A percentile compares a stretch with the other conserved stretches of the same genome.
Conservation (phyloP, 2,888 invertebrate species). For the Bugula neritina region DNA sequence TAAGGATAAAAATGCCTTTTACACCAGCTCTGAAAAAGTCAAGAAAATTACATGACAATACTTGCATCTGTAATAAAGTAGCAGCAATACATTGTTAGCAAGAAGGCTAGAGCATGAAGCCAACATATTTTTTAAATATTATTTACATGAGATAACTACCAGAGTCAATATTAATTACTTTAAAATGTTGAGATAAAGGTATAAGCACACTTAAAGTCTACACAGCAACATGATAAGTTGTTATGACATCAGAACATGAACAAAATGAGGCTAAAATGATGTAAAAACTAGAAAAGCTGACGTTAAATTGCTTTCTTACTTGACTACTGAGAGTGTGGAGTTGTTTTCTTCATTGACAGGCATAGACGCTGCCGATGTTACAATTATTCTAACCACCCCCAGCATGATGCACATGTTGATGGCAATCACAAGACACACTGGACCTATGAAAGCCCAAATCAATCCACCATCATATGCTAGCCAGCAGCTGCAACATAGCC, state of each 20-base stretch:
- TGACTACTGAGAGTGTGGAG: neutral
- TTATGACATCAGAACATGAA: too few species aligned
- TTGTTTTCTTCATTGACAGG: neutral
- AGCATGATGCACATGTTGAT: slow-evolving; percentile 16
- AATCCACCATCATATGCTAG: slow-evolving; percentile 19
- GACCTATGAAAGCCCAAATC: slow-evolving; percentile 26
- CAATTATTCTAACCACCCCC: slow-evolving; percentile 33
- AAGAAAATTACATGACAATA: too few species aligned
- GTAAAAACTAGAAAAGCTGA: too few species aligned
- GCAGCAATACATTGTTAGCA: neutral
- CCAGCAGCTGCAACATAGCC: slow-evolving; percentile 17
- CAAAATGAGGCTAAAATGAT: too few species aligned
- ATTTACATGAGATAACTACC: neutral
- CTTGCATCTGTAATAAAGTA: too few species aligned
- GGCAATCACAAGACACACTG: slow-evolving; percentile 17
- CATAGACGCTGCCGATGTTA: slow-evolving; percentile 32
- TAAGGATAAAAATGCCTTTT: slow-evolving; percentile 36
- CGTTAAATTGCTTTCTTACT: too few species aligned
- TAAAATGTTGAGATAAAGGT: neutral
- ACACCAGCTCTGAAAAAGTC: slow-evolving; percentile 35
- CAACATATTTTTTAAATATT: neutral
- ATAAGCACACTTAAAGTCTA: neutral
- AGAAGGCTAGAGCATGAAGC: neutral
- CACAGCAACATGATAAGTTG: too few species aligned
- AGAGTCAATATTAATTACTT: neutral